phyloP scores from a whole-genome alignment of 92 coral and sea anemone species.

The Desmophyllum pertusum region DNA sequence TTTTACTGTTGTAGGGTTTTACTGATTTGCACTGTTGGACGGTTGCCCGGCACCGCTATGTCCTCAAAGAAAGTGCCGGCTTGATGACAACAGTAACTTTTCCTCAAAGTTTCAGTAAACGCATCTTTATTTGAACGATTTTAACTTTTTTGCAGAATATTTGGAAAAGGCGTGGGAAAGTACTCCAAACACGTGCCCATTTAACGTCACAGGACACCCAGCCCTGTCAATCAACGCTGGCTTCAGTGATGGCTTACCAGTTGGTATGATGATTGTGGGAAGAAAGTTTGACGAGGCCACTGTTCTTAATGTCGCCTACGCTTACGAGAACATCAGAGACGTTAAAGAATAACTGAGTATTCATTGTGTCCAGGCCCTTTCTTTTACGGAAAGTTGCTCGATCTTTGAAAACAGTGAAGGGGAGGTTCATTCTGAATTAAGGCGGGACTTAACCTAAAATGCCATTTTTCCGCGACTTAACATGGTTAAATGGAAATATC shows the following conservation, averaged over 20 bases:
- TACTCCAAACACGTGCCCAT: constrained; percentile 52
- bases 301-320: constrained; percentile 83
- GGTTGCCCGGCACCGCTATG: too few species aligned
- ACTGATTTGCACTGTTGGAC: too few species aligned
- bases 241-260: constrained; percentile 79
- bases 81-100: too few species aligned
- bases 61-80: too few species aligned
- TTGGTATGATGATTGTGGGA: constrained; percentile 95
- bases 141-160: constrained; percentile 1
- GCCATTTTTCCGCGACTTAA: too few species aligned
- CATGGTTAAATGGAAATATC: too few species aligned
- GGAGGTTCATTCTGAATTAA: too few species aligned
- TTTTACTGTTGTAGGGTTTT: too few species aligned
- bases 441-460: too few species aligned
- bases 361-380: too few species aligned
- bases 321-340: constrained; percentile 39
- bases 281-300: constrained; percentile 85
- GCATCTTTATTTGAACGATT: not conserved
- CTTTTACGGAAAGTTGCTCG: too few species aligned
- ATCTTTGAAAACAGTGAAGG: too few species aligned
- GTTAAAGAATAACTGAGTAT: not conserved
- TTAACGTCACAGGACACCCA: constrained; percentile 82
- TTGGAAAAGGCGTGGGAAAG: not conserved
- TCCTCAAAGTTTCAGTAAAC: not conserved
- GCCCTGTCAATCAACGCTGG: constrained; percentile 91